Evolutionary conservation across 2,888 invertebrate species (phyloP), one percentile per base, ranked within the genome.

Genomic region (Athalia circularis): DNA sequence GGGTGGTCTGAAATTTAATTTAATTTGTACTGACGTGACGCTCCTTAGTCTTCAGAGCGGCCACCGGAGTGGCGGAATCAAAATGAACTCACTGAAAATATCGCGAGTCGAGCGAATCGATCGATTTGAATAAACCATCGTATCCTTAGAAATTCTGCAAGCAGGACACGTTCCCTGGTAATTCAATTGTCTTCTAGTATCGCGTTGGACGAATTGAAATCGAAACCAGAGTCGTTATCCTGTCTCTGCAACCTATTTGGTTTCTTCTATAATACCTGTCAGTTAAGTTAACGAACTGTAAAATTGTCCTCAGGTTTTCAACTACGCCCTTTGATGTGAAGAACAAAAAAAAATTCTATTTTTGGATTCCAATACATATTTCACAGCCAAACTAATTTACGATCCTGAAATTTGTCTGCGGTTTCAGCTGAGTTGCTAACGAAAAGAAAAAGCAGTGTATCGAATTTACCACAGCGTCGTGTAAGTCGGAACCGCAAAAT

Each of bases 401-500:
- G 75, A 64, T 75, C 62, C 75, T 75, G 62, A 75, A 75, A 75
- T 75, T 75, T 64, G 62, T 75, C 75, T 75, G 75, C 75, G 75
- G 75, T 75, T 29, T 29, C 64, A n/a, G 64, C 29, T 64, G 75
- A 75, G 62, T n/a, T n/a, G 64, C 72, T 47, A 45, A 9, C 50
- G 11, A 75, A 62, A 52, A 50, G 45, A 72, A 45, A 59, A 72
- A 29, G 57, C 48, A 11, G 59, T 45, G 3, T n/a, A 13, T 59
- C 29, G 13, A 8, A n/a, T 54, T n/a, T 7, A 54, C 11, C 11
- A 54, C 54, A 54, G 54, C 54, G 0, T 29, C 29, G 29, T 29
- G 29, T 29, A 29, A 29, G 29, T 29, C 59, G 47, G 45, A 72
- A 72, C 72, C 72, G 72, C 72, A 59, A 72, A 4, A n/a, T 13